Evolutionary conservation across 2,888 invertebrate genomes (phyloP).

Genomic region (Pimpla rufipes): DNA sequence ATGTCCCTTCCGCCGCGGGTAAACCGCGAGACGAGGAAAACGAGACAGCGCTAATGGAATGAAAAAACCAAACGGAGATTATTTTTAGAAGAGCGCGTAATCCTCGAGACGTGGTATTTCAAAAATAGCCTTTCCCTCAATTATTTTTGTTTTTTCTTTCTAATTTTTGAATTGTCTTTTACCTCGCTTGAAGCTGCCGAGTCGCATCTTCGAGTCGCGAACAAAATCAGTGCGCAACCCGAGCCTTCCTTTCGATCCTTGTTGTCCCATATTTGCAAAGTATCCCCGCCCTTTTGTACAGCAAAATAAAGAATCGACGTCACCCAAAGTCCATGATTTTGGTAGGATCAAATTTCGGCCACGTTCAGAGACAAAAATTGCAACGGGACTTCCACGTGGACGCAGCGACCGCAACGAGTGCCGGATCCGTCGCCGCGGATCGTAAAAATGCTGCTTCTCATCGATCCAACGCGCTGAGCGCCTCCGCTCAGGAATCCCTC

Average conservation of each 20-base stretch:
- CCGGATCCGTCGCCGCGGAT: too few relatives aligned
- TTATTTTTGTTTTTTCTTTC: too few relatives aligned
- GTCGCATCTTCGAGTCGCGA: constrained; percentile 83
- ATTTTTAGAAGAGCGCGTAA: neutral
- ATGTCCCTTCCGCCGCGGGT: neutral
- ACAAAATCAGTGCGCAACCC: constrained; percentile 81
- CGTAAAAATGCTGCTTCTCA: too few relatives aligned
- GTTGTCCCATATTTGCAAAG: constrained; percentile 80
- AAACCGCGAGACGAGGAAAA: neutral
- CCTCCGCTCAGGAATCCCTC: too few relatives aligned
- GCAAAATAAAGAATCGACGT: constrained; percentile 8
- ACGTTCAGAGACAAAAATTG: constrained; percentile 34
- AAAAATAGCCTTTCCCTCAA: neutral
- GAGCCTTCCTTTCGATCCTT: constrained; percentile 82
- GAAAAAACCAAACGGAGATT: neutral
- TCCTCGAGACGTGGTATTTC: neutral
- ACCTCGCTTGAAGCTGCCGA: constrained; percentile 84
- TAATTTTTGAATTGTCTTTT: constrained; percentile 42
- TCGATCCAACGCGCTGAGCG: too few relatives aligned
- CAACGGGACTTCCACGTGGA: constrained; percentile 15
- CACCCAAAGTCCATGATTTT: constrained; percentile 59
- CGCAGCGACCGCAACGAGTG: constrained; percentile 9
- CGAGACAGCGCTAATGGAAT: neutral
- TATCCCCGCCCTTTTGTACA: neutral
- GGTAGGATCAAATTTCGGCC: constrained; percentile 21